Conservation (phyloP, 2,888 invertebrate species). For the Pilophorus perplexus region DNA sequence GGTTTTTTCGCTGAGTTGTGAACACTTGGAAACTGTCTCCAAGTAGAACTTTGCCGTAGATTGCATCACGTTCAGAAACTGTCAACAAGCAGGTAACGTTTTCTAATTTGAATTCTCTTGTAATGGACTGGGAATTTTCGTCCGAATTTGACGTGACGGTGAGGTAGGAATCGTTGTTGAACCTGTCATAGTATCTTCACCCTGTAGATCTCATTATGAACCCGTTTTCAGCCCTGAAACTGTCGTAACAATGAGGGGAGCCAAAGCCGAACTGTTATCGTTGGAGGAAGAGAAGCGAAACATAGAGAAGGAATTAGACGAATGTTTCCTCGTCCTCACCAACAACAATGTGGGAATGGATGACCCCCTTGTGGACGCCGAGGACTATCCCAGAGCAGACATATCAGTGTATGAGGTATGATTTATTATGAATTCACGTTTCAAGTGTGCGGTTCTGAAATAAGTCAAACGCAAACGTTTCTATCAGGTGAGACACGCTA, state of each 20-base stretch:
- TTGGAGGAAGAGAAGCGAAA: slow-evolving; percentile 18
- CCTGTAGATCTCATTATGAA: too few species aligned
- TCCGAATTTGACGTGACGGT: too few species aligned
- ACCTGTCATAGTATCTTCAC: too few species aligned
- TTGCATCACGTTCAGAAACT: too few species aligned
- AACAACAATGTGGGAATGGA: slow-evolving; percentile 71
- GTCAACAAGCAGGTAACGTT: too few species aligned
- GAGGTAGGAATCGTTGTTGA: too few species aligned
- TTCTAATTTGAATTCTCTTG: too few species aligned
- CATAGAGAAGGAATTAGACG: slow-evolving; percentile 29
- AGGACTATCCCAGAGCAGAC: slow-evolving; percentile 83
- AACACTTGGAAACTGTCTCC: neutral
- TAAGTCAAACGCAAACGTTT: too few species aligned
- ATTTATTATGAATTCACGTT: too few species aligned
- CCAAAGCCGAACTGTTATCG: slow-evolving; percentile 14
- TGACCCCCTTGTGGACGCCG: slow-evolving; percentile 76
- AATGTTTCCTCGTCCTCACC: slow-evolving; percentile 36
- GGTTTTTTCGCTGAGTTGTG: slow-evolving; percentile 7
- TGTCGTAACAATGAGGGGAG: slow-evolving; percentile 2
- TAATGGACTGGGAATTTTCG: too few species aligned
- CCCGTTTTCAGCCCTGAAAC: too few species aligned
- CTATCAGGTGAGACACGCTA: slow-evolving; percentile 18
- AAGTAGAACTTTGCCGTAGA: neutral
- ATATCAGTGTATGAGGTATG: slow-evolving; percentile 90
- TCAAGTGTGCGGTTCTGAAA: too few species aligned